Base-by-base conservation (phyloP, 2,888 invertebrate species). In the Exocentrus adspersus region DNA sequence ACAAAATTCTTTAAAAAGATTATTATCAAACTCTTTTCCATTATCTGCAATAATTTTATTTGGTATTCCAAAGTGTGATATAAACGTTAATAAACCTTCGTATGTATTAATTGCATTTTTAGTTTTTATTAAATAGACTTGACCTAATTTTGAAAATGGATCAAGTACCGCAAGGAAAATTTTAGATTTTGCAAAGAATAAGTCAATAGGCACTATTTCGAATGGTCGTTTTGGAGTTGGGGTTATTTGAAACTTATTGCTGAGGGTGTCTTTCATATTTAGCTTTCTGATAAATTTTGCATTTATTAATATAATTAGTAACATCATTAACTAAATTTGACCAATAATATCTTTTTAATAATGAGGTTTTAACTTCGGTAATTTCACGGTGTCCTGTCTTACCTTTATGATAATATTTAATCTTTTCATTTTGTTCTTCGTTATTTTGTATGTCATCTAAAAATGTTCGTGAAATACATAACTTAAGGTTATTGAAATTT, bases 321-420 rank as follows among this genome's bases (percentile, higher is more conserved):
- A 42, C 54, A 24, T 42, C 24, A 14, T 54, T 24, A 42, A 20
- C 14, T 24, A 42, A 10, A 17, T 42, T 42, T n/a, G 42, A 42
- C 42, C 53, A 54, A 54, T 24, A 54, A 14, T 41, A 54, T 24
- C 19, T 41, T 41, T 19, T 37, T n/a, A 28, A 17, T 24, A 24
- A 24, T 3, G 17, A 32, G 2, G n/a, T 32, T 7, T 32, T 14
- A 45, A 45, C 45, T 43, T 56, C 45, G 9, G 16, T 24, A 10
- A 56, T 46, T 17, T 46, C 50, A 17, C 56, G 20, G 28, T 56
- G 56, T 14, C 28, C 46, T 21, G 57, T 28, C n/a, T 58, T 46
- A 9, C 10, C 12, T 50, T 50, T 42, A 21, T 58, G 50, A 32
- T 41, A 37, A 37, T 46, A 57, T 17, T 45, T 32, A 14, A 46